phyloP scores from a whole-genome alignment of 2,113 vertebrate genomes.

The Paramisgurnus dabryanus region DNA sequence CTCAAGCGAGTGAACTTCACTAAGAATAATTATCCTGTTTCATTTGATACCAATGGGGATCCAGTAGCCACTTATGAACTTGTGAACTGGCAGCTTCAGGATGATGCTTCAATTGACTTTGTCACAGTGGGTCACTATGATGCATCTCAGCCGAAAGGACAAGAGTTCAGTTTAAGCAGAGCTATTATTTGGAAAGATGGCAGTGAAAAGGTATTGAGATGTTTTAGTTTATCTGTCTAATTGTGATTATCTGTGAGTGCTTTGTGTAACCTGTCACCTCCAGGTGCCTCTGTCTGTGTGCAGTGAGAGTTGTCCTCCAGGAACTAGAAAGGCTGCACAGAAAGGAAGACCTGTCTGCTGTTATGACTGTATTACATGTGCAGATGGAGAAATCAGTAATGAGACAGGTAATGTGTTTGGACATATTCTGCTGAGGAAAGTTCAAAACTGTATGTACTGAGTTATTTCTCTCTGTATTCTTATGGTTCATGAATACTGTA shows the following conservation, averaged over 20 bases:
- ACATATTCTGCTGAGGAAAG: neutral
- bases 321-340: neutral
- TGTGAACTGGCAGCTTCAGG: slow-evolving; percentile 73
- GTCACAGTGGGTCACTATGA: slow-evolving; percentile 72
- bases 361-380: neutral
- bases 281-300: neutral
- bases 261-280: neutral
- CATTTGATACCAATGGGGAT: slow-evolving; percentile 73
- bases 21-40: slow-evolving; percentile 63
- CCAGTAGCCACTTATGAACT: slow-evolving; percentile 73
- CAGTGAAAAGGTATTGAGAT: slow-evolving; percentile 73
- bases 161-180: slow-evolving; percentile 70
- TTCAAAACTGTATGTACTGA: no score
- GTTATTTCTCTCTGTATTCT: no score
- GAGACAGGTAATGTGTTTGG: neutral
- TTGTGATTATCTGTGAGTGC: neutral
- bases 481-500: neutral
- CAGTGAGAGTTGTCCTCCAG: neutral
- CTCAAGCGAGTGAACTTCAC: slow-evolving; percentile 66
- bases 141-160: slow-evolving; percentile 63
- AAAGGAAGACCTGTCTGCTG: neutral
- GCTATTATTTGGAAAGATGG: slow-evolving; percentile 67
- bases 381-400: neutral
- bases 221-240: slow-evolving; percentile 47
- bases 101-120: slow-evolving; percentile 64